Evolutionary conservation across 2,888 invertebrate species (phyloP).

Genomic region (Sphaerophoria rueppellii): DNA sequence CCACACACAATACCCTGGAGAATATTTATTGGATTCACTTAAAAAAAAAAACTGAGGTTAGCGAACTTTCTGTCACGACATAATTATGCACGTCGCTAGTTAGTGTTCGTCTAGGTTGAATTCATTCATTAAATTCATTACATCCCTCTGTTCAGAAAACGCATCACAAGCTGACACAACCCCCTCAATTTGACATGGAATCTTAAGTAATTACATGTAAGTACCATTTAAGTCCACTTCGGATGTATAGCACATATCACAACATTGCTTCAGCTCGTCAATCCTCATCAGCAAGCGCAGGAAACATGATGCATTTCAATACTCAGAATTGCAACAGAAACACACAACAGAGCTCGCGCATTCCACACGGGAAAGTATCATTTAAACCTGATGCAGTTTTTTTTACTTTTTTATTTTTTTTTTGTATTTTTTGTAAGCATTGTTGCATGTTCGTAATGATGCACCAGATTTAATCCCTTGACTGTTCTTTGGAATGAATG

Average conservation of each 20-base stretch:
- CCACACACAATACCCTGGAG: conserved; percentile 3
- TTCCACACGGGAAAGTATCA: conserved; percentile 44
- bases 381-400: conserved; percentile 40
- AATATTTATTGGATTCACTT: conserved; percentile 41
- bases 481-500: conserved; percentile 48
- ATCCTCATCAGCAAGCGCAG: background rate
- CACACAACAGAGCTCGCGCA: conserved; percentile 16
- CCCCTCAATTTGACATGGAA: conserved; percentile 61
- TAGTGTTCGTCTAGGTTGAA: conserved; percentile 15
- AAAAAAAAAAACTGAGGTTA: conserved; percentile 29
- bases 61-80: conserved; percentile 49
- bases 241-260: conserved; percentile 31
- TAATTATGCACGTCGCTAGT: conserved; percentile 30
- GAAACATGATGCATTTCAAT: conserved; percentile 13
- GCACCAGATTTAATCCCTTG: conserved; percentile 59
- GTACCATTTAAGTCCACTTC: conserved; percentile 70
- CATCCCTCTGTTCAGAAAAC: conserved; percentile 5
- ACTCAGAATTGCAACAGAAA: background rate
- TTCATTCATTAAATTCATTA: conserved; percentile 57
- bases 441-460: conserved; percentile 63
- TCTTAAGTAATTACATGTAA: conserved; percentile 69
- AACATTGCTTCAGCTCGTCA: background rate
- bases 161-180: background rate
- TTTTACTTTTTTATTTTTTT: background rate
- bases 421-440: conserved; percentile 31